Evolutionary conservation across 2,797 vertebrate genomes (phyloP).

Genomic region (Gouania willdenowi): DNA sequence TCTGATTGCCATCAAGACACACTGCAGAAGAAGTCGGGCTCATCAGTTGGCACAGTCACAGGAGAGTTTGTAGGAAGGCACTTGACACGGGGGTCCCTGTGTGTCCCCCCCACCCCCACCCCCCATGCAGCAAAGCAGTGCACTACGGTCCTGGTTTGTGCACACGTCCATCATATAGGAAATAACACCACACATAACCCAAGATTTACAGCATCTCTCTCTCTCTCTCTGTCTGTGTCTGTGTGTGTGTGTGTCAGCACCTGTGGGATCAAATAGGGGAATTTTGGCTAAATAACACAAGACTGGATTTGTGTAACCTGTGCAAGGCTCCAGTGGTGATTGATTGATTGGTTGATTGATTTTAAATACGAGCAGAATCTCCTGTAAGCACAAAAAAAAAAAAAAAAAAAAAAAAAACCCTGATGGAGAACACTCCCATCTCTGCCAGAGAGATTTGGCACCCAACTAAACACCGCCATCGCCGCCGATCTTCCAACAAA

Average conservation of each 20-base stretch:
- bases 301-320: constrained; percentile 27
- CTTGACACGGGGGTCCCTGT: constrained; percentile 79
- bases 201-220: no score
- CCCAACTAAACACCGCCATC: neutral
- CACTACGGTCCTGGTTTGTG: constrained; percentile 77
- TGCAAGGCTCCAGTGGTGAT: constrained; percentile 55
- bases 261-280: constrained; percentile 14
- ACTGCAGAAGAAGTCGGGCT: constrained; percentile 79
- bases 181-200: no score
- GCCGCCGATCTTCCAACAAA: constrained; percentile 15
- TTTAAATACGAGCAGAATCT: constrained; percentile 25
- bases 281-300: no score
- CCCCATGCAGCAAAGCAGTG: constrained; percentile 68
- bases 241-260: constrained; percentile 6
- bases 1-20: constrained; percentile 83
- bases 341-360: constrained; percentile 16
- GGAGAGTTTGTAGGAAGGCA: constrained; percentile 89
- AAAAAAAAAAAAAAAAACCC: constrained; percentile 2
- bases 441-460: constrained; percentile 14
- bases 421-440: constrained; percentile 20
- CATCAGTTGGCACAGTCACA: constrained; percentile 92
- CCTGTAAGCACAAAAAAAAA: neutral
- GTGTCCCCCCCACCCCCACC: constrained; percentile 65
- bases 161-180: no score
- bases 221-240: no score